Evolutionary conservation across 2,888 invertebrate species (phyloP), one percentile per base, ranked within the genome.

Genomic region (Podabrus alpinus): DNA sequence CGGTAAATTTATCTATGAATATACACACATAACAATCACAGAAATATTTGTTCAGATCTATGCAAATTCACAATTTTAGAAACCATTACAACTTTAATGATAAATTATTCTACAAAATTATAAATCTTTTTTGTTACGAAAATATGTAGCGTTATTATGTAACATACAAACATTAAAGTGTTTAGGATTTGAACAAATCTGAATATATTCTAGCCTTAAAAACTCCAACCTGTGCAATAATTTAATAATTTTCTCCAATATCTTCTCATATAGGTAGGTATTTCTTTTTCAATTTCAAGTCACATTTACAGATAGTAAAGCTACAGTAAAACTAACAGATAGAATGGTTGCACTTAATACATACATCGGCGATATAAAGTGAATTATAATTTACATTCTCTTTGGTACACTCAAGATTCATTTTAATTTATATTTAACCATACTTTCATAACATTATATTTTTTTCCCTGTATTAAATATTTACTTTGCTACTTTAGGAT

Each of bases 21-120:
- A 81, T 83, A 82, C 82, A 85, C 85, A 86, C 84, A 85, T 84
- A 85, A 86, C 85, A 86, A 86, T 86, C 86, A 86, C 86, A 86
- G 85, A 86, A 85, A 84, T 82, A 83, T 82, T 83, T 82, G 81
- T 81, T 82, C 78, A 81, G 80, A 82, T 81, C 79, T 80, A 81
- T 79, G 77, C 80, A 79, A 78, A 77, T 79, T 77, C 78, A 79
- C 78, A 77, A 74, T 19, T 71, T 70, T 72, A 70, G 66, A 75
- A 71, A 75, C 60, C 68, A 71, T 71, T 71, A 72, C 72, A 71
- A 45, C 66, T 78, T 78, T 77, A 71, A 67, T 62, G 75, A 45
- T 45, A 69, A 69, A 69, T 72, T 25, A 72, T 77, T 78, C 77
- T 78, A 79, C 72, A 77, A 77, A 80, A 76, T 78, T 78, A 76